These are phyloP conservation scores for Lophotis ruficrista DNA, from an alignment of 2,113 vertebrate species.

Conservation along the genomic window DNA sequence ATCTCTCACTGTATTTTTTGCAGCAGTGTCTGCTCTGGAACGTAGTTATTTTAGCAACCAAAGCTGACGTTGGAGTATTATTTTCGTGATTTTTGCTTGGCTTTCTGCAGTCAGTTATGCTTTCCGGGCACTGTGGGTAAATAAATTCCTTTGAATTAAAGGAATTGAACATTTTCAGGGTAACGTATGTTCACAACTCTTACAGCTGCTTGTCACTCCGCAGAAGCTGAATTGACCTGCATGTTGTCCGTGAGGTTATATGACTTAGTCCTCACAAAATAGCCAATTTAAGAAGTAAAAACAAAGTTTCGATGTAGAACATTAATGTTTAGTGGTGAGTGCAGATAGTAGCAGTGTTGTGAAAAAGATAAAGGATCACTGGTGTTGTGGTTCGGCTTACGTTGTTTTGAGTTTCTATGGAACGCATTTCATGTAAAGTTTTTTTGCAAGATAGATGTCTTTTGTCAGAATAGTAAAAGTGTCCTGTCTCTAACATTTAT, in stretches of 20 bases:
- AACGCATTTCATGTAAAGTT: neutral
- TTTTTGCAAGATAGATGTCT: neutral
- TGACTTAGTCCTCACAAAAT: neutral
- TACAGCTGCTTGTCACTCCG: rapidly evolving
- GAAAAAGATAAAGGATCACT: neutral
- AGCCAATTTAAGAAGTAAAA: neutral
- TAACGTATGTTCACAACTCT: neutral
- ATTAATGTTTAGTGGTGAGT: neutral
- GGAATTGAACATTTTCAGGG: neutral
- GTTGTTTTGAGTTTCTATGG: neutral
- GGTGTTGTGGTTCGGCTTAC: rapidly evolving
- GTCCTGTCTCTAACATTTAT: neutral
- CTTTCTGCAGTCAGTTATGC: neutral
- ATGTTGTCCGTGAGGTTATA: rapidly evolving
- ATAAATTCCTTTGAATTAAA: neutral
- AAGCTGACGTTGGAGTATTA: neutral
- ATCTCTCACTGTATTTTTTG: neutral
- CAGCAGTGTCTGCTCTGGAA: neutral
- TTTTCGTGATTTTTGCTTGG: neutral
- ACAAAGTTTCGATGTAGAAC: neutral
- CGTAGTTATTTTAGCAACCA: neutral
- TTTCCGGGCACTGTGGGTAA: neutral
- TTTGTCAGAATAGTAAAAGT: neutral
- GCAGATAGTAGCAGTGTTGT: neutral
- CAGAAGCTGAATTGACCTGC: neutral